Evolutionary conservation across 2,113 vertebrate species (phyloP).

Genomic region (Sula dactylatra): DNA sequence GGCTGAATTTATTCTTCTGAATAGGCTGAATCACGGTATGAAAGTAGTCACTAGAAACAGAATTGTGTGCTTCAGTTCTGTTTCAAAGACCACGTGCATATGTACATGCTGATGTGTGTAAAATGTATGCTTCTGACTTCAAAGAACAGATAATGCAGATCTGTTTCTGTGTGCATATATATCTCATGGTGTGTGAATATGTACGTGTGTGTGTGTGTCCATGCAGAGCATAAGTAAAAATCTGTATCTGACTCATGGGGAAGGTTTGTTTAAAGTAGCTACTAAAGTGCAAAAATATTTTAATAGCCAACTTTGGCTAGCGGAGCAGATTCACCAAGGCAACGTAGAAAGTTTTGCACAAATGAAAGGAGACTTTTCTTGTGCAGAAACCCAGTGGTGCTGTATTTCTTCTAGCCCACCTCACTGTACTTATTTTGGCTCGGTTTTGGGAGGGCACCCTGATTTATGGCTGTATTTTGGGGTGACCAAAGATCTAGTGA

Average conservation of each 20-base stretch:
- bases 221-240: not conserved
- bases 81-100: not conserved
- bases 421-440: not conserved
- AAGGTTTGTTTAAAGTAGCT: constrained; percentile 20
- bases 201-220: not conserved
- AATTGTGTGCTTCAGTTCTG: not conserved
- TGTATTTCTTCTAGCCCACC: constrained; percentile 11
- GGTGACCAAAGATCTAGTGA: not conserved
- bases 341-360: constrained; percentile 6
- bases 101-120: not conserved
- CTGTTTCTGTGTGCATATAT: not conserved
- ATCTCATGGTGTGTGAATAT: not conserved
- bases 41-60: not conserved
- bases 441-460: not conserved
- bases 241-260: not conserved
- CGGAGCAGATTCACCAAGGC: not conserved
- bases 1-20: not conserved
- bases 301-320: not conserved
- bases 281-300: not conserved
- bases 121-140: not conserved
- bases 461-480: not conserved
- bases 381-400: not conserved
- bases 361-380: not conserved
- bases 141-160: not conserved
- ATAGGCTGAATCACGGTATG: not conserved